These are phyloP conservation scores for Enteromius mattozi DNA, from an alignment of 2,797 vertebrate genomes.

Conservation along the genomic window DNA sequence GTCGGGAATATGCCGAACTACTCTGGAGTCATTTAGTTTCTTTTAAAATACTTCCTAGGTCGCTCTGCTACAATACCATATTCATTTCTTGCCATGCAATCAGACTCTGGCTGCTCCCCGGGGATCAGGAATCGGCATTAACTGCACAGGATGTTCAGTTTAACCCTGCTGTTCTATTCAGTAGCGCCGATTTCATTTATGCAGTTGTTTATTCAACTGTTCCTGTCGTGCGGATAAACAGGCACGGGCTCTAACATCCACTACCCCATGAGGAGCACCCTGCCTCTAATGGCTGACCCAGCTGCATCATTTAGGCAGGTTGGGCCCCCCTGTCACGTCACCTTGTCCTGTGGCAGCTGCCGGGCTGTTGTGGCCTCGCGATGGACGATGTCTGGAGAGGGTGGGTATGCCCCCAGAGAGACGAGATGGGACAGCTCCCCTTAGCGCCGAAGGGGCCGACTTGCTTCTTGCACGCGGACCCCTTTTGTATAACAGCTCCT, in stretches of 20 bases:
- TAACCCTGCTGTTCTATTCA: slow-evolving; percentile 36
- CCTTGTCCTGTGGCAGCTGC: slow-evolving; percentile 61
- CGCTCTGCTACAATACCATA: not conserved
- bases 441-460: slow-evolving; percentile 59
- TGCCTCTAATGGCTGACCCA: slow-evolving; percentile 51
- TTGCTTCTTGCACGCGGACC: slow-evolving; percentile 51
- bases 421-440: slow-evolving; percentile 57
- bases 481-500: slow-evolving; percentile 59
- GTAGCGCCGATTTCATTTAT: slow-evolving; percentile 40
- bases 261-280: slow-evolving; percentile 35
- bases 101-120: not conserved
- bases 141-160: slow-evolving; percentile 36
- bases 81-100: slow-evolving; percentile 36
- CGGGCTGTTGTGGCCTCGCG: slow-evolving; percentile 60
- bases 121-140: slow-evolving; percentile 13
- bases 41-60: slow-evolving; percentile 12
- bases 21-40: slow-evolving; percentile 13
- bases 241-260: slow-evolving; percentile 36
- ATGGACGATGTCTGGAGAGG: slow-evolving; percentile 45
- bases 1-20: slow-evolving; percentile 24
- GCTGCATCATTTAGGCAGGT: slow-evolving; percentile 54
- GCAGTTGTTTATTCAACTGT: slow-evolving; percentile 51
- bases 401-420: slow-evolving; percentile 41
- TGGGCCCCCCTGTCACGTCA: slow-evolving; percentile 41
- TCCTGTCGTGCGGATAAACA: slow-evolving; percentile 49